A percentile compares a stretch with the other conserved stretches of the same genome.
Evolutionary conservation across 2,888 invertebrate genomes (phyloP).

Genomic region (Venustoraphidia nigricollis): DNA sequence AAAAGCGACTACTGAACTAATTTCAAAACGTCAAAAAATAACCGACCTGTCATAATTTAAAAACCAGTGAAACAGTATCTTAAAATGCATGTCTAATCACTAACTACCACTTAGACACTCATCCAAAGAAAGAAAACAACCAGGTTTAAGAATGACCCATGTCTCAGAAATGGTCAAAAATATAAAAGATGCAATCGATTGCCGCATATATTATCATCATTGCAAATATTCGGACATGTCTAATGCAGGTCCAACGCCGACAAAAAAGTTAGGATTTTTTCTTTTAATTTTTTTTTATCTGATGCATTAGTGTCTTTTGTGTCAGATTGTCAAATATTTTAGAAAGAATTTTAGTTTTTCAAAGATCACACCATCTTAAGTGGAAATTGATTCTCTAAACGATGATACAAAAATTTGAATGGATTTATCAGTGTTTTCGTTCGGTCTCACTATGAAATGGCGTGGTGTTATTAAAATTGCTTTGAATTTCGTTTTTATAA

Average conservation of each 20-base stretch:
- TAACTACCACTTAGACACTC: not conserved
- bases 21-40: too few species aligned
- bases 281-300: not conserved
- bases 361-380: too few species aligned
- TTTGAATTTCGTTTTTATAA: too few species aligned
- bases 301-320: not conserved
- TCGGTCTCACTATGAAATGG: too few species aligned
- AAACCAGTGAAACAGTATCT: not conserved
- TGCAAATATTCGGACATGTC: not conserved
- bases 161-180: not conserved
- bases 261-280: not conserved
- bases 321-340: not conserved
- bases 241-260: not conserved
- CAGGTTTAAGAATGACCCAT: not conserved
- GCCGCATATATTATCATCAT: not conserved
- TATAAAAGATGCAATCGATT: not conserved
- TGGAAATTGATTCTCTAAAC: too few species aligned
- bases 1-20: too few species aligned
- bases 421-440: too few species aligned
- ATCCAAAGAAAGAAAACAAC: too few species aligned
- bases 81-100: slow-evolving; percentile 2
- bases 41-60: not conserved
- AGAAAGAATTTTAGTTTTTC: too few species aligned
- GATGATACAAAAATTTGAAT: too few species aligned
- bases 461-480: too few species aligned